Evolutionary conservation across 2,797 vertebrate genomes (phyloP).

Genomic region (Synanceia verrucosa): DNA sequence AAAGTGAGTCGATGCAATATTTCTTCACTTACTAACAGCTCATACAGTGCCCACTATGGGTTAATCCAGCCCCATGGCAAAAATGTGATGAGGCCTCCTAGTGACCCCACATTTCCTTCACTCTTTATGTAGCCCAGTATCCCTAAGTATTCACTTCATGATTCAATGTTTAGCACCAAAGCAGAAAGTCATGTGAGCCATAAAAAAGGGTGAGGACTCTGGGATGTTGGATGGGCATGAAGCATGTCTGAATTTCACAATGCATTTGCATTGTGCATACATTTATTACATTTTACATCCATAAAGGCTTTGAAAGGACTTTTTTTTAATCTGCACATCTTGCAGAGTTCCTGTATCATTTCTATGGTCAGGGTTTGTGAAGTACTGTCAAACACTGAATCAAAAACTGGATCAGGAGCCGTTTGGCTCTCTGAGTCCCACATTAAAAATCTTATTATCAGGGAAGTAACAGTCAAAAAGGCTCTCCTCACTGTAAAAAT

Average conservation of each 20-base stretch:
- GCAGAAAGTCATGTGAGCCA: not conserved
- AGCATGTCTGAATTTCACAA: not conserved
- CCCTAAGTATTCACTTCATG: not conserved
- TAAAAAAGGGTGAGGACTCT: not conserved
- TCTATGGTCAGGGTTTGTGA: not conserved
- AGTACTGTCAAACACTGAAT: not conserved
- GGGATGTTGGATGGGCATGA: not conserved
- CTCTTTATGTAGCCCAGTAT: not conserved
- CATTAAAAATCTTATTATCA: not conserved
- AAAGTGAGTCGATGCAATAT: not conserved
- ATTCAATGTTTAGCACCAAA: not conserved
- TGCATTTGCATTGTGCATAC: too few species aligned
- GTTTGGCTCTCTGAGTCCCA: not conserved
- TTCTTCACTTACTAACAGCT: not conserved
- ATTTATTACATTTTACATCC: too few species aligned
- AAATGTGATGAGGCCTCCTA: not conserved
- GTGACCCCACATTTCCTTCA: not conserved
- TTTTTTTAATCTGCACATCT: too few species aligned
- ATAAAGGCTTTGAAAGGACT: too few species aligned
- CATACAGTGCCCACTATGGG: not conserved
- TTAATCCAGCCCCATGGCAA: not conserved
- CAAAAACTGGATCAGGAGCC: not conserved
- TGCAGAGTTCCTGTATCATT: not conserved
- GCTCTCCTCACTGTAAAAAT: not conserved
- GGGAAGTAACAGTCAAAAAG: not conserved